Percentiles rank a stretch among this genome's conserved stretches.
These are phyloP conservation scores for Otolemur garnettii DNA, from an alignment of 2,113 vertebrate species.

Conservation along the genomic window DNA sequence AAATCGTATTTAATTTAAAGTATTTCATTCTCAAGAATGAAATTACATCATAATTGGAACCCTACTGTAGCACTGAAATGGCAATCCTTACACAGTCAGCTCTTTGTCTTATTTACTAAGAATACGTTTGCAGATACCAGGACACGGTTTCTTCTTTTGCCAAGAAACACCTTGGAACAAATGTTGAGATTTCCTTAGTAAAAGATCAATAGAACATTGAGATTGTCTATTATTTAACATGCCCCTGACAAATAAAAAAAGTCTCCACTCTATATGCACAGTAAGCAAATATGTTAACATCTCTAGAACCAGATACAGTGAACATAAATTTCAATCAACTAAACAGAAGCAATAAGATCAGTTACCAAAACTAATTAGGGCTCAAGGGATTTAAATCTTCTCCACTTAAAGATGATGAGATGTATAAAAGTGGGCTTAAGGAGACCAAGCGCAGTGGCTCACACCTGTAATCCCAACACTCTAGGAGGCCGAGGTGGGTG, in stretches of 20 bases:
- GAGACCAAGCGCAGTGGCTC: background rate
- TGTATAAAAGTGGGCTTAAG: background rate
- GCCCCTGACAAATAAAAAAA: background rate
- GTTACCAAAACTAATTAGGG: constrained; percentile 8
- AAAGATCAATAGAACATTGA: constrained; percentile 48
- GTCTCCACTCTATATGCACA: background rate
- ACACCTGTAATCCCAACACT: too few species aligned
- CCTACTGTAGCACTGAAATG: background rate
- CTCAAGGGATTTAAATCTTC: background rate
- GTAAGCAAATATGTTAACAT: background rate
- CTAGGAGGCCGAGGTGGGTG: too few species aligned
- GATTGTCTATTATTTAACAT: background rate
- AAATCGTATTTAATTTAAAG: constrained; percentile 29
- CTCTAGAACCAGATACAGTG: background rate
- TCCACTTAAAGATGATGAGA: background rate
- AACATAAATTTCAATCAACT: background rate
- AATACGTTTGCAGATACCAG: background rate
- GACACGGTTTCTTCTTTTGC: background rate
- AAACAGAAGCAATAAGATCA: constrained; percentile 38
- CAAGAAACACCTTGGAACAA: background rate
- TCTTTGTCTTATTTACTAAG: background rate
- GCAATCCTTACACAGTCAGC: background rate
- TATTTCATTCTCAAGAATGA: constrained; percentile 51
- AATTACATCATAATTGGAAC: constrained; percentile 21
- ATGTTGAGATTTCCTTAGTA: background rate